phyloP scores from a whole-genome alignment of 2,113 vertebrate species.

The Argyrosomus japonicus region DNA sequence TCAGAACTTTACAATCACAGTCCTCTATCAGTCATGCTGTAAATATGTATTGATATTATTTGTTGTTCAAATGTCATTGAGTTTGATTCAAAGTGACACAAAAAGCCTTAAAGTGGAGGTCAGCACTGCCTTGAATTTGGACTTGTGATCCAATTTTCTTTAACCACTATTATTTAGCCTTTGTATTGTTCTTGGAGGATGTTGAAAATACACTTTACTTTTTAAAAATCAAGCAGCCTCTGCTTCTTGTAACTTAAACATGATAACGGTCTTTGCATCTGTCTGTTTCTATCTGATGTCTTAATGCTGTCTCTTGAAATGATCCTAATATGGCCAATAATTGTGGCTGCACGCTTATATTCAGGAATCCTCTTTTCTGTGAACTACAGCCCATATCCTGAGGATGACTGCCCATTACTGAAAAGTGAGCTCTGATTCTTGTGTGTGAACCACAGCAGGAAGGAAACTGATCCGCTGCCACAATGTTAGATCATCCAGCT shows the following conservation, averaged over 20 bases:
- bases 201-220: conserved; percentile 54
- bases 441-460: conserved; percentile 56
- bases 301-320: neutral
- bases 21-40: conserved; percentile 23
- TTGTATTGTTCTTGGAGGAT: conserved; percentile 49
- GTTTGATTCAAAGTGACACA: neutral
- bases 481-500: conserved; percentile 41
- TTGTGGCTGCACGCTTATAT: conserved; percentile 5
- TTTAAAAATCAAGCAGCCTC: conserved; percentile 35
- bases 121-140: conserved; percentile 55
- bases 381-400: conserved; percentile 27
- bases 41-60: conserved; percentile 17
- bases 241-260: conserved; percentile 3
- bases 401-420: conserved; percentile 31
- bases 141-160: conserved; percentile 31
- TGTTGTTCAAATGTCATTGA: conserved; percentile 17
- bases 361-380: conserved; percentile 22
- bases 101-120: conserved; percentile 32
- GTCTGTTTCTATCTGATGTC: neutral
- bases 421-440: conserved; percentile 41
- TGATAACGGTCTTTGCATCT: neutral
- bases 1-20: neutral
- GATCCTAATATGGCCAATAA: neutral
- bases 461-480: conserved; percentile 53
- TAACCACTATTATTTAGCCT: conserved; percentile 26